Evolutionary conservation across 2,888 invertebrate genomes (phyloP), one percentile per base, ranked within the genome.

Genomic region (Leptopilina syphax): DNA sequence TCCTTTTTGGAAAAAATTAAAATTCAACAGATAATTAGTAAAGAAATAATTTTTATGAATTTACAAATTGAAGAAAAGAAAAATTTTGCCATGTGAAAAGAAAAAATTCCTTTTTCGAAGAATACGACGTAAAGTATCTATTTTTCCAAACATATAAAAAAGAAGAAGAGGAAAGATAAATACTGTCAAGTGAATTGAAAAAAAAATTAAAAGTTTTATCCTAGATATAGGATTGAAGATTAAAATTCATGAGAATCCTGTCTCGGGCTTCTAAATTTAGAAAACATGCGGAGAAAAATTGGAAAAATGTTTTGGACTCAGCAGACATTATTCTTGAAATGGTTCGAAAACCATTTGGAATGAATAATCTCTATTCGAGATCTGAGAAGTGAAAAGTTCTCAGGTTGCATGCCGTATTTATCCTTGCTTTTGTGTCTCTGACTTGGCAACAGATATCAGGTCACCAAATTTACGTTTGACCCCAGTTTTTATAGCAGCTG

Each of bases 381-480:
- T 73, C 27, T 73, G 13, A 27, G 34, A 12, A 50, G 2, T 24
- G 54, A 54, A 44, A 73, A 54, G 57, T 57, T 73, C 73, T 73
- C 73, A 54, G 73, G 73, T 73, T 27, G 54, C 73, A 73, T 73
- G 57, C 34, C 73, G 50, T 73, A 73, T 73, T 73, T 73, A 27
- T 57, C 54, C 13, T 57, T 50, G 34, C 34, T 57, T 73, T 73
- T 73, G 73, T 73, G 73, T 57, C 73, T 50, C 54, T 73, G 73
- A 57, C 73, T 73, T 73, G 73, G 73, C 73, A 73, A 73, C 73
- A 73, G 34, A 65, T 81, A 83, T 78, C 83, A 81, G 83, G 78
- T 83, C 81, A 78, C 83, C 83, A 70, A 83, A 83, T 82, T 83
- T 83, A 80, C 79, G 73, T 54, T 18, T 68, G 78, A 80, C 65